Conservation (phyloP, 2,797 vertebrate species). For the Rachycentron canadum region DNA sequence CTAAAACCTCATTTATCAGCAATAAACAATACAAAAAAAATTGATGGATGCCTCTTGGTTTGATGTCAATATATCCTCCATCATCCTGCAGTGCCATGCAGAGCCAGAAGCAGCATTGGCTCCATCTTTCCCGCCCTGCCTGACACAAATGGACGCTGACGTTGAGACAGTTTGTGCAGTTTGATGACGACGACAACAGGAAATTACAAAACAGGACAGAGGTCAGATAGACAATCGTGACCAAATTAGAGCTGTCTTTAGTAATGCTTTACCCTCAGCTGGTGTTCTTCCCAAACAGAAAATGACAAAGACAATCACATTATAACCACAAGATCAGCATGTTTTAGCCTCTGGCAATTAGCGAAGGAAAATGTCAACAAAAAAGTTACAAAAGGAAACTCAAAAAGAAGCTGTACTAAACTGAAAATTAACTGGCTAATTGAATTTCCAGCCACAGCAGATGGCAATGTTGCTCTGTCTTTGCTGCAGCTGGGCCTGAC, state of each 20-base stretch:
- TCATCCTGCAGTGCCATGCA: slow-evolving; percentile 10
- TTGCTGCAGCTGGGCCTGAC: slow-evolving; percentile 1
- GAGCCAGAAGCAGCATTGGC: slow-evolving; percentile 13
- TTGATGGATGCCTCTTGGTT: slow-evolving; percentile 40
- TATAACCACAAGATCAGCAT: slow-evolving; percentile 2
- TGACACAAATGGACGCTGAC: slow-evolving; percentile 27
- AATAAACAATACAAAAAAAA: slow-evolving; percentile 50
- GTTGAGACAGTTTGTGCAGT: not conserved
- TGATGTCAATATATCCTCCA: slow-evolving; percentile 27
- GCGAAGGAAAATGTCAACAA: not conserved
- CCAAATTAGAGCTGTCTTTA: slow-evolving; percentile 15
- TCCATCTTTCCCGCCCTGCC: slow-evolving; percentile 3
- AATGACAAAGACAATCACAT: slow-evolving; percentile 7
- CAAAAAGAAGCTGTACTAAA: not conserved
- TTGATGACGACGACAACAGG: not conserved
- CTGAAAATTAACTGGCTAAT: slow-evolving; percentile 18
- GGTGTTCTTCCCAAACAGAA: not conserved
- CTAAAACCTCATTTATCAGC: slow-evolving; percentile 57
- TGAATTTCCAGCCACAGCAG: slow-evolving; percentile 58
- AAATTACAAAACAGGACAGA: not conserved
- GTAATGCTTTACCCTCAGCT: not conserved
- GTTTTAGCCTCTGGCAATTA: not conserved
- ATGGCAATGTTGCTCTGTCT: slow-evolving; percentile 72
- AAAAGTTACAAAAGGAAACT: not conserved
- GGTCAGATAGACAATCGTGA: slow-evolving; percentile 8